Percentiles rank a stretch among this genome's conserved stretches.
Evolutionary conservation across 2,888 invertebrate genomes (phyloP).

Genomic region (Slavum lentiscoides): DNA sequence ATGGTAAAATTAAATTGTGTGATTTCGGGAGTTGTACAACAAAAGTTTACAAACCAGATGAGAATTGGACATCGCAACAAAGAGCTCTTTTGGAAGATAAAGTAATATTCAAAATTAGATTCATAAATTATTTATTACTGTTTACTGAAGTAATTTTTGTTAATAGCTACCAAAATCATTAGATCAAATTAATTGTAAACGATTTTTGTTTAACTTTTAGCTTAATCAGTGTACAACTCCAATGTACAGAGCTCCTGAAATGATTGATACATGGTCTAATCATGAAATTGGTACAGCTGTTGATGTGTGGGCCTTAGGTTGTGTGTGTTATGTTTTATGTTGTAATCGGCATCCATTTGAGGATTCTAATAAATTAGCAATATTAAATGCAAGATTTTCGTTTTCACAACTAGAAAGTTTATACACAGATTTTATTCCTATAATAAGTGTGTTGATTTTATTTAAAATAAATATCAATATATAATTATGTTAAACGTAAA

Average conservation of each 20-base stretch:
- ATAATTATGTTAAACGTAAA: conserved; percentile 13
- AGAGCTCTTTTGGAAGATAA: conserved; percentile 91
- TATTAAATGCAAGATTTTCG: conserved; percentile 93
- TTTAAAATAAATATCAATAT: background rate
- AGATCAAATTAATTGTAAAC: background rate
- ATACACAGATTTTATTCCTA: conserved; percentile 83
- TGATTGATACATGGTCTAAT: conserved; percentile 97
- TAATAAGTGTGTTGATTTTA: conserved; percentile 73
- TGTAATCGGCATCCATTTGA: conserved; percentile 96
- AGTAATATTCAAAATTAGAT: conserved; percentile 62
- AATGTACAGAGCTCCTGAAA: conserved; percentile 98
- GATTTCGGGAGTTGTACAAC: conserved; percentile 96
- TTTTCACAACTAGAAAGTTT: conserved; percentile 79
- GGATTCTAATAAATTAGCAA: conserved; percentile 89
- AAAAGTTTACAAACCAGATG: conserved; percentile 78
- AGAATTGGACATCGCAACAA: conserved; percentile 90
- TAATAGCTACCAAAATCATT: background rate
- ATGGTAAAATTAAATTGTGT: conserved; percentile 88
- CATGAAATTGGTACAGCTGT: conserved; percentile 85
- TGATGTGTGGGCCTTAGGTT: conserved; percentile 97
- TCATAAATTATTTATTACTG: background rate
- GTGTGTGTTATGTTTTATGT: conserved; percentile 88
- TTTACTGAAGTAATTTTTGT: background rate
- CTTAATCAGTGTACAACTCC: conserved; percentile 81
- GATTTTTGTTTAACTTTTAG: conserved; percentile 61